Percentiles rank a stretch among this genome's conserved stretches.
phyloP scores from a whole-genome alignment of 2,113 vertebrate species.

The Stegostoma tigrinum region DNA sequence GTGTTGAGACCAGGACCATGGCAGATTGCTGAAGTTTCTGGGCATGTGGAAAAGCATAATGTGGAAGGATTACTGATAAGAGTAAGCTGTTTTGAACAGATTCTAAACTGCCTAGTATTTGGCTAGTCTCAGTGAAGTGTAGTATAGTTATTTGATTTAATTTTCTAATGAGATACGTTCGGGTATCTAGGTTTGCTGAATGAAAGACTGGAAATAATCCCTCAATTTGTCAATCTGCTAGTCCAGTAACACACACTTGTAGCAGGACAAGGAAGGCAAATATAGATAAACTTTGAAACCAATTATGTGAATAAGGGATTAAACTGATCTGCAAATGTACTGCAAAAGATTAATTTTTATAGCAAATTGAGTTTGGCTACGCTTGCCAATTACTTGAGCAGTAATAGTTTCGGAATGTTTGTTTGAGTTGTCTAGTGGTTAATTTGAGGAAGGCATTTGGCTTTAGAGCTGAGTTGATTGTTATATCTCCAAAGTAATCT shows the following conservation, averaged over 20 bases:
- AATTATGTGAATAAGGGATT: background rate
- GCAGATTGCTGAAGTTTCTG: constrained; percentile 12
- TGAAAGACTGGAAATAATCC: background rate
- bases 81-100: background rate
- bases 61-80: background rate
- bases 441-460: background rate
- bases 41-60: background rate
- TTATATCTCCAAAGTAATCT: background rate
- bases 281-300: background rate
- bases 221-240: background rate
- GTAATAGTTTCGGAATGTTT: background rate
- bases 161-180: background rate
- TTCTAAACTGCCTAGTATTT: background rate
- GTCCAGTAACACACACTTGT: background rate
- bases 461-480: background rate
- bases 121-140: background rate
- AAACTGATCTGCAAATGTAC: background rate
- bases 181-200: background rate
- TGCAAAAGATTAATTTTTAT: background rate
- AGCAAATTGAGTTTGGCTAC: background rate
- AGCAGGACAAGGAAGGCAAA: background rate
- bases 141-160: background rate
- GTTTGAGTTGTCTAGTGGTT: background rate
- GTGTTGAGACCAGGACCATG: background rate
- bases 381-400: background rate